Percentiles rank a stretch among this genome's conserved stretches.
phyloP scores from a whole-genome alignment of 2,888 invertebrate species.

The Sympetrum striolatum region DNA sequence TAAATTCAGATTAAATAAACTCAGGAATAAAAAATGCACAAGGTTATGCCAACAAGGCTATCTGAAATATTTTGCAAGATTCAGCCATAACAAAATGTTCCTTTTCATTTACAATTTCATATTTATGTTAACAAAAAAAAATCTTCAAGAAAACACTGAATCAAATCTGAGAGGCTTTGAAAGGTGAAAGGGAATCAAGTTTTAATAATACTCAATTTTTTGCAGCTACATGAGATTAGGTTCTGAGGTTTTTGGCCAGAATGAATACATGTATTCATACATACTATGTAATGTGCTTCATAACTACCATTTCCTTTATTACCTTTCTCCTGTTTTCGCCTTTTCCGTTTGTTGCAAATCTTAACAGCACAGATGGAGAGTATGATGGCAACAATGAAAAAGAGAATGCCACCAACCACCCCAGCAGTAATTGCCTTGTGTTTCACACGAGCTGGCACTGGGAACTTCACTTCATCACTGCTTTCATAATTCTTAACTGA shows the following conservation, averaged over 20 bases:
- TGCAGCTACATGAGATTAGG: background rate
- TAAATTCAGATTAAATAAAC: too few species aligned
- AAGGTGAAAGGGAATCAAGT: background rate
- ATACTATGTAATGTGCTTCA: constrained; percentile 24
- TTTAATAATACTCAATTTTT: background rate
- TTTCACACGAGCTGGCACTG: constrained; percentile 88
- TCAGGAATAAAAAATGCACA: too few species aligned
- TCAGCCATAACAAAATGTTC: too few species aligned
- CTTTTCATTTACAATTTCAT: too few species aligned
- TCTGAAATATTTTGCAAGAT: too few species aligned
- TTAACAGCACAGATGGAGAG: constrained; percentile 96
- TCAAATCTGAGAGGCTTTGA: too few species aligned
- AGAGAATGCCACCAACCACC: constrained; percentile 94
- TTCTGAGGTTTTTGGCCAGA: too few species aligned
- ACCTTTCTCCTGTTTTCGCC: constrained; percentile 98
- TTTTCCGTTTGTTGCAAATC: constrained; percentile 96
- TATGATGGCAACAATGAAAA: constrained; percentile 97
- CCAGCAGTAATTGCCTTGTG: constrained; percentile 96
- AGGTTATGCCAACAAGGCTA: too few species aligned
- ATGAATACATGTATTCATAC: too few species aligned
- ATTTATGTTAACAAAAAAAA: too few species aligned
- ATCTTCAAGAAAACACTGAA: too few species aligned
- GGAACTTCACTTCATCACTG: constrained; percentile 87
- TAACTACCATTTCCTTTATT: constrained; percentile 55
- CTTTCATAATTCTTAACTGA: constrained; percentile 85